A percentile compares a stretch with the other conserved stretches of the same genome.
Evolutionary conservation across 1,140 invertebrate species (phyloP).

Genomic region (Paraescarpia echinospica): DNA sequence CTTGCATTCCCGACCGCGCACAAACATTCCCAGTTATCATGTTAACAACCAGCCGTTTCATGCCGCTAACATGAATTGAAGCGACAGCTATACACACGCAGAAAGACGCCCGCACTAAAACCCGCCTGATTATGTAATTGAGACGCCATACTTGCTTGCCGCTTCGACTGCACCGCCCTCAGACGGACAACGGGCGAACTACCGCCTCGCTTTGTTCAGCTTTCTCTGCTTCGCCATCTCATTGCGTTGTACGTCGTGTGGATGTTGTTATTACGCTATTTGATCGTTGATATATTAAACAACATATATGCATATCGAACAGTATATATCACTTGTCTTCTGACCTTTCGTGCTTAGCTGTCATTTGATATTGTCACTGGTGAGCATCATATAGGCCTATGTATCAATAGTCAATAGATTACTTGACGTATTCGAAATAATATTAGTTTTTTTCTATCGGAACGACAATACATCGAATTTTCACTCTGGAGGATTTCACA

Average conservation of each 20-base stretch:
- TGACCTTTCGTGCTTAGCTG: not conserved
- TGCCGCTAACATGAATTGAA: not conserved
- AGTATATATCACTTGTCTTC: not conserved
- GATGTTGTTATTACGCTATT: not conserved
- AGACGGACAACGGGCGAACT: not conserved
- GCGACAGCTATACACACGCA: not conserved
- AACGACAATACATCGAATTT: not conserved
- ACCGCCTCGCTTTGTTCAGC: not conserved
- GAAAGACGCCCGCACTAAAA: not conserved
- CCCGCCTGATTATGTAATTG: not conserved
- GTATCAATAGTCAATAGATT: not conserved
- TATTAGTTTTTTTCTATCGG: not conserved
- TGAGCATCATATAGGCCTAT: not conserved
- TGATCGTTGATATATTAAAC: not conserved
- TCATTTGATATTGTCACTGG: not conserved
- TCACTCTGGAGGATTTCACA: no score
- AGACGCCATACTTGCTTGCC: not conserved
- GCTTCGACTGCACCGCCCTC: not conserved
- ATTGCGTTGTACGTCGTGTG: not conserved
- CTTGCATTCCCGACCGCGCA: not conserved
- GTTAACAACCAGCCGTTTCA: not conserved
- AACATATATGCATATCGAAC: not conserved
- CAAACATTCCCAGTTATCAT: not conserved
- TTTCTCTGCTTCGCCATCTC: not conserved
- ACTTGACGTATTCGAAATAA: not conserved